phyloP scores from a whole-genome alignment of 2,888 invertebrate genomes.

The Amiota minor region DNA sequence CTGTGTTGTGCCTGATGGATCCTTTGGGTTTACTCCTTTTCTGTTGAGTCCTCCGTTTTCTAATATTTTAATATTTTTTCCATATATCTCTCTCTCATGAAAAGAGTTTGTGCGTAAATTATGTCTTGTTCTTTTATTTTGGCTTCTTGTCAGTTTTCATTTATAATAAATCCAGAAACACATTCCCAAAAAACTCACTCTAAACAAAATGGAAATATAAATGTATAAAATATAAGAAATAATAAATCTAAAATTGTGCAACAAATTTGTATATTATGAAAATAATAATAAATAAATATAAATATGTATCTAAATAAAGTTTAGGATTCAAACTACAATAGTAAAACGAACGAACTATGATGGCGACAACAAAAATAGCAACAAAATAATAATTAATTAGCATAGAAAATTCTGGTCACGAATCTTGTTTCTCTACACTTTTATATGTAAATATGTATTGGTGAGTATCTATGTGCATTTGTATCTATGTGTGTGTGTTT shows the following conservation, averaged over 20 bases:
- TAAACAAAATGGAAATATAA: background rate
- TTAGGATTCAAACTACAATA: conserved; percentile 30
- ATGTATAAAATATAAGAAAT: background rate
- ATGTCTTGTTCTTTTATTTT: conserved; percentile 55
- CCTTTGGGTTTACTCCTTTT: conserved; percentile 53
- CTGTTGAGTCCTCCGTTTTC: conserved; percentile 26
- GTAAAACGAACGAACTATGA: background rate
- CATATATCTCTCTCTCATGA: conserved; percentile 49
- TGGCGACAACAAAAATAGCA: conserved; percentile 11
- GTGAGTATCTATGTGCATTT: background rate
- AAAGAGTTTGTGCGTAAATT: conserved; percentile 58
- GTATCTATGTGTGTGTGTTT: background rate
- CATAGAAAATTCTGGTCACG: conserved; percentile 63
- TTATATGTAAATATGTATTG: no score
- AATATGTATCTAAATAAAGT: conserved; percentile 33
- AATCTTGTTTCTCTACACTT: conserved; percentile 32
- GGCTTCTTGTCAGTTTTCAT: conserved; percentile 17
- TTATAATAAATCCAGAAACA: conserved; percentile 10
- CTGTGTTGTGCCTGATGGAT: conserved; percentile 54
- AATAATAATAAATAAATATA: conserved; percentile 4
- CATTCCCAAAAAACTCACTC: background rate
- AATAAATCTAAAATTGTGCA: conserved; percentile 55
- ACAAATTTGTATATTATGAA: conserved; percentile 34
- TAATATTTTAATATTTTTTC: conserved; percentile 64
- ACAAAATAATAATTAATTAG: conserved; percentile 59